Percentiles rank a stretch among this genome's conserved stretches.
Evolutionary conservation across 2,113 vertebrate genomes (phyloP).

Genomic region (Labeo rohita): DNA sequence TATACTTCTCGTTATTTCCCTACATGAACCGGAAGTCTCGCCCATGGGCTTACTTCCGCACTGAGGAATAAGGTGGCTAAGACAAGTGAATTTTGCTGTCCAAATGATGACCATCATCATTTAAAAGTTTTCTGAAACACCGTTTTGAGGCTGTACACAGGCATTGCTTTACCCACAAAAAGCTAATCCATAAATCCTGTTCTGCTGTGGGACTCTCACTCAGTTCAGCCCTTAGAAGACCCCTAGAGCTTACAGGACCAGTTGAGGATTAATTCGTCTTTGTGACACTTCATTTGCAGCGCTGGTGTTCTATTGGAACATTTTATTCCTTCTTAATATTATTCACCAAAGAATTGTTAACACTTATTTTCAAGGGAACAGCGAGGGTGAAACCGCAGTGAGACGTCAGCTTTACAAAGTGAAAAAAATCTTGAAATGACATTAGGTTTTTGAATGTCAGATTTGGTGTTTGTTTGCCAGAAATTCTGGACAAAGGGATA

Average conservation of each 20-base stretch:
- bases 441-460: constrained; percentile 57
- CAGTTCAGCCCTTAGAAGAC: constrained; percentile 34
- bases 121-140: background rate
- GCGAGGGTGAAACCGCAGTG: constrained; percentile 53
- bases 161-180: background rate
- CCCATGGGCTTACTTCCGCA: too few relatives aligned
- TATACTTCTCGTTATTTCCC: too few relatives aligned
- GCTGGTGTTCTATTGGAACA: constrained; percentile 49
- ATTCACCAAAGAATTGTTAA: constrained; percentile 66
- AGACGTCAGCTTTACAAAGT: constrained; percentile 57
- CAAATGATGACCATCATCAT: background rate
- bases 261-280: constrained; percentile 64
- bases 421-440: constrained; percentile 69
- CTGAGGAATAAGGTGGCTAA: too few relatives aligned
- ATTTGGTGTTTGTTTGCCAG: constrained; percentile 55
- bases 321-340: constrained; percentile 51
- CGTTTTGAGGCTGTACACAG: constrained; percentile 7
- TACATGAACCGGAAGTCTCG: too few relatives aligned
- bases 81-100: background rate
- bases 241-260: constrained; percentile 52
- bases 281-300: constrained; percentile 59
- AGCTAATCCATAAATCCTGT: constrained; percentile 10
- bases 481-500: constrained; percentile 5
- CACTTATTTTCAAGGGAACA: constrained; percentile 58
- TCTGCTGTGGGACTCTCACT: constrained; percentile 34